Evolutionary conservation across 2,888 invertebrate genomes (phyloP), one percentile per base, ranked within the genome.

Genomic region (Andricus quercusramuli): DNA sequence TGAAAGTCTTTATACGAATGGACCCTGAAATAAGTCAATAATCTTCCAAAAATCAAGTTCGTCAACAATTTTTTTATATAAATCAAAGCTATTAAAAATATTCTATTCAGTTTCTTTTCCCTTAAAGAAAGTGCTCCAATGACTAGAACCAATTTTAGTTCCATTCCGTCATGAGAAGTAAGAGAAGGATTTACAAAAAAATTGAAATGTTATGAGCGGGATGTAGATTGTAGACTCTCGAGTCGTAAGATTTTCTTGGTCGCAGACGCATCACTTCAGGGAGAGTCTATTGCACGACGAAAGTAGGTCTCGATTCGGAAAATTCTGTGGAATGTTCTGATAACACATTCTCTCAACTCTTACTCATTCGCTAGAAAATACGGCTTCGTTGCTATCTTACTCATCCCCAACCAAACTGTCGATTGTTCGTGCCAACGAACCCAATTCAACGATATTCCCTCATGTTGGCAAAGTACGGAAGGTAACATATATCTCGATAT

Each of bases 301-400:
- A 87, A 86, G 85, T 88, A 88, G 88, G 86, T 86, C 86, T 88
- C 79, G 85, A 85, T 87, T 88, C 85, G 85, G 84, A 88, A 88
- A 88, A 88, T 87, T 86, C 86, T 87, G 84, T 80, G 84, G 84
- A 84, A 84, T 83, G 85, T 81, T 83, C 84, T 81, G 85, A 84
- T 85, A 85, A 84, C 84, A 84, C 80, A 82, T 83, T 83, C 81
- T 80, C 77, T 78, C 78, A 32, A 51, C 82, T 59, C 65, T 67
- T 79, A 79, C 65, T 74, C 59, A 64, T 66, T 51, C 78, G 82
- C 79, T 84, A 85, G 84, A 82, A 82, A 84, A 83, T 78, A 84
- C 51, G 29, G 56, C n/a, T 74, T 56, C 56, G 56, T 56, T 74
- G 25, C 74, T 74, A 51, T 74, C 74, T 74, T 74, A 74, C 74